Percentiles rank a stretch among this genome's conserved stretches.
Conservation (phyloP, 1,140 invertebrate genomes). For the Hypsibius dujardini region DNA sequence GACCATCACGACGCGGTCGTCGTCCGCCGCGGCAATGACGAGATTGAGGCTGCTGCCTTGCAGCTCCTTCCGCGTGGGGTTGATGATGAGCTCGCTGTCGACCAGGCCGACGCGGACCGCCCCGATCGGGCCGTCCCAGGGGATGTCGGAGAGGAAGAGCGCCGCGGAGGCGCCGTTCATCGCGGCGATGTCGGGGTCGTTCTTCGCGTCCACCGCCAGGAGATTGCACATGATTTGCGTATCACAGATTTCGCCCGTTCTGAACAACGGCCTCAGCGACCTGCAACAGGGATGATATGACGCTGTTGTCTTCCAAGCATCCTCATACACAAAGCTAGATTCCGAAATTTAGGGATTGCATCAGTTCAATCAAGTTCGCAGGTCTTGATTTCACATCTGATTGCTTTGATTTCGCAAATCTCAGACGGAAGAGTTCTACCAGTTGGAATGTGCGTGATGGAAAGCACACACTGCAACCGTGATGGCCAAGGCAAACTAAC, state of each 20-base stretch:
- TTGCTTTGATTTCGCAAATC: no score
- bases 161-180: conserved; percentile 92
- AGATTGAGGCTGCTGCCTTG: conserved; percentile 59
- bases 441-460: no score
- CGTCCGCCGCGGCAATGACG: conserved; percentile 55
- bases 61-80: conserved; percentile 66
- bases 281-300: conserved; percentile 32
- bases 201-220: conserved; percentile 64
- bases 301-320: no score
- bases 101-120: conserved; percentile 72
- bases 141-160: conserved; percentile 79
- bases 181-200: conserved; percentile 70
- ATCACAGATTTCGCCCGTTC: conserved; percentile 52
- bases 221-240: conserved; percentile 85
- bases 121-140: conserved; percentile 84
- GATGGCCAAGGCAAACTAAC: no score
- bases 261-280: conserved; percentile 72
- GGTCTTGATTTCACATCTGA: no score
- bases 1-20: conserved; percentile 68
- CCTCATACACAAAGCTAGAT: no score
- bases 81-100: conserved; percentile 55
- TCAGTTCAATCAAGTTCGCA: no score
- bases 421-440: no score
- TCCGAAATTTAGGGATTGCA: no score
- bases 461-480: no score